A percentile compares a stretch with the other conserved stretches of the same genome.
These are phyloP conservation scores for Amiota mariae DNA, from an alignment of 2,888 invertebrate genomes.

Conservation along the genomic window DNA sequence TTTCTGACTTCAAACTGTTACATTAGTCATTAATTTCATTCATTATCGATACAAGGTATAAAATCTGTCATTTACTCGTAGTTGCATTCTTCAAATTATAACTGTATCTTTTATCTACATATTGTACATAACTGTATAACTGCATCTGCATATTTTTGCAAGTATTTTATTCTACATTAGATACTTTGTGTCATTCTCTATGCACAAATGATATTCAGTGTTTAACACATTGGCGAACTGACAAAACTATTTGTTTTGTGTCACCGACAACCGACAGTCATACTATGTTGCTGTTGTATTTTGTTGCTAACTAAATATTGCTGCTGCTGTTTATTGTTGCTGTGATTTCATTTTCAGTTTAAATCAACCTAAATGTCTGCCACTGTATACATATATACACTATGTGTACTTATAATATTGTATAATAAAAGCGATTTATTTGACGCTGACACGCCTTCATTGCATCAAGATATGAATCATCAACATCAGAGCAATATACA, in stretches of 20 bases:
- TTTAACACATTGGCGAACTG: not conserved
- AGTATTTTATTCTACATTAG: too few species aligned
- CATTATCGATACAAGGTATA: too few species aligned
- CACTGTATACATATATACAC: not conserved
- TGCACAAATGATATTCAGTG: conserved; percentile 3
- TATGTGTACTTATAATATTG: not conserved
- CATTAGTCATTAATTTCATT: too few species aligned
- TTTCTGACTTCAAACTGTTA: too few species aligned
- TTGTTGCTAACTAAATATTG: not conserved
- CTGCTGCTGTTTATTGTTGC: conserved; percentile 2
- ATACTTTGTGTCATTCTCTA: not conserved
- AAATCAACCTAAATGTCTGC: conserved; percentile 14
- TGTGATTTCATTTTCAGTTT: conserved; percentile 8
- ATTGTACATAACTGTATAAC: too few species aligned
- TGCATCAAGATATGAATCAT: conserved; percentile 22
- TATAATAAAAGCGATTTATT: conserved; percentile 23
- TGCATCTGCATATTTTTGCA: too few species aligned
- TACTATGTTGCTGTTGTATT: not conserved
- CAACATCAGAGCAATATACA: not conserved
- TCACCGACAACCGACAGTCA: not conserved
- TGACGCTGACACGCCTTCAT: conserved; percentile 27
- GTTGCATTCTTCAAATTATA: too few species aligned
- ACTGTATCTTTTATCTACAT: too few species aligned
- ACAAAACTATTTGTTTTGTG: conserved; percentile 14
- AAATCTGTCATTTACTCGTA: too few species aligned